Percentiles rank a stretch among this genome's conserved stretches.
phyloP scores from a whole-genome alignment of 1,140 invertebrate species.

The Charaxes varanes region DNA sequence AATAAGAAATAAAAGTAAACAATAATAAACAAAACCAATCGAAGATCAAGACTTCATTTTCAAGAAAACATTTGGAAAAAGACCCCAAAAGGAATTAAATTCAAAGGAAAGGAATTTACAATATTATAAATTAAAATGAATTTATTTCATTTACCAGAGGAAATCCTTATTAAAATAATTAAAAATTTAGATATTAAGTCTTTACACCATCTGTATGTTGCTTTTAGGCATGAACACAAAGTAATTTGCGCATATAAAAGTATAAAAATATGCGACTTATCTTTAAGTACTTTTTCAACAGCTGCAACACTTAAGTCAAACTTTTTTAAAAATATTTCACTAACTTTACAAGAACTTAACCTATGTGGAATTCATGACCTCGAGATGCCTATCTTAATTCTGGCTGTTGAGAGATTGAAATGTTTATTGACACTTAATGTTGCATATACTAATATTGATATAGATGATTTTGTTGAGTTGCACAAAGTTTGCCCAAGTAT shows the following conservation, averaged over 20 bases:
- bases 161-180: constrained; percentile 44
- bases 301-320: constrained; percentile 24
- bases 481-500: constrained; percentile 35
- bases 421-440: constrained; percentile 39
- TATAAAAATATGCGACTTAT: constrained; percentile 30
- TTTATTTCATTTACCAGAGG: constrained; percentile 36
- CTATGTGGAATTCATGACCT: constrained; percentile 36
- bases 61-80: too few relatives aligned
- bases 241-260: constrained; percentile 25
- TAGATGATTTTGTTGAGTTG: constrained; percentile 39
- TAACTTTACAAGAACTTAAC: constrained; percentile 32
- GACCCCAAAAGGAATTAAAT: too few relatives aligned
- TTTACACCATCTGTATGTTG: constrained; percentile 26
- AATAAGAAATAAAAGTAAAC: too few relatives aligned
- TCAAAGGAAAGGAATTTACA: too few relatives aligned
- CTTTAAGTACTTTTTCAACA: constrained; percentile 29
- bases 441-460: constrained; percentile 38
- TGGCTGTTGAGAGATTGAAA: constrained; percentile 32
- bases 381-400: constrained; percentile 26
- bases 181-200: constrained; percentile 32
- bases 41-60: too few relatives aligned
- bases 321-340: constrained; percentile 38
- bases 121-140: constrained; percentile 11
- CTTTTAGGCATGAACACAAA: constrained; percentile 24
- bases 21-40: too few relatives aligned